Evolutionary conservation across 2,797 vertebrate genomes (phyloP).

Genomic region (Petrocephalus schoutedeni): DNA sequence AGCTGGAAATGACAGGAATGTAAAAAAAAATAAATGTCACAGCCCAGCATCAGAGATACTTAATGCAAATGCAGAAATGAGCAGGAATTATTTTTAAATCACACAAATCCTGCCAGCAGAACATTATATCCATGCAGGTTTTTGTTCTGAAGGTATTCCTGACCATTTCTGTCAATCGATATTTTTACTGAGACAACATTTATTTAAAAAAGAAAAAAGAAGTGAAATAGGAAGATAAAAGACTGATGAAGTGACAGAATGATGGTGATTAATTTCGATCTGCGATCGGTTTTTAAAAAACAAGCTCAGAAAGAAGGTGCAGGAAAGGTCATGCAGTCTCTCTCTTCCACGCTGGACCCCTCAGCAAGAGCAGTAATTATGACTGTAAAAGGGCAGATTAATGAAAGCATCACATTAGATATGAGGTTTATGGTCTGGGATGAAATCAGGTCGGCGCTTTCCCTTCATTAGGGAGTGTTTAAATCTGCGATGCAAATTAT

Average conservation of each 20-base stretch:
- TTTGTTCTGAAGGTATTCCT: neutral
- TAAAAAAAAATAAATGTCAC: neutral
- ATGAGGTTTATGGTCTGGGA: neutral
- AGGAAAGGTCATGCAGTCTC: slow-evolving; percentile 9
- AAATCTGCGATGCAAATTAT: neutral
- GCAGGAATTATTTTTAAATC: neutral
- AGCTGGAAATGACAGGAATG: neutral
- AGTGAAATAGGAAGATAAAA: neutral
- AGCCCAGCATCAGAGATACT: neutral
- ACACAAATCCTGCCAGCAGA: neutral
- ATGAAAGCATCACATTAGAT: neutral
- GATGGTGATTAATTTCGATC: neutral
- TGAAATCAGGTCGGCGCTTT: slow-evolving; percentile 6
- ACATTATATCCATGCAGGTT: neutral
- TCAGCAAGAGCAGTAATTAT: neutral
- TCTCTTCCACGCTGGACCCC: neutral
- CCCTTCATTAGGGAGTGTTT: neutral
- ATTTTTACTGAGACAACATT: neutral
- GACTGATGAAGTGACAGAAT: neutral
- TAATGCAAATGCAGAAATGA: neutral
- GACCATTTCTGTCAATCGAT: neutral
- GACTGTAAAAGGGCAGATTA: slow-evolving; percentile 3
- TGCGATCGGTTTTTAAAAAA: neutral
- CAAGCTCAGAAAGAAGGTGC: neutral
- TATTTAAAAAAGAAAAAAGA: neutral